phyloP scores from a whole-genome alignment of 2,888 invertebrate genomes.

The Zhuqinia jingwanae region DNA sequence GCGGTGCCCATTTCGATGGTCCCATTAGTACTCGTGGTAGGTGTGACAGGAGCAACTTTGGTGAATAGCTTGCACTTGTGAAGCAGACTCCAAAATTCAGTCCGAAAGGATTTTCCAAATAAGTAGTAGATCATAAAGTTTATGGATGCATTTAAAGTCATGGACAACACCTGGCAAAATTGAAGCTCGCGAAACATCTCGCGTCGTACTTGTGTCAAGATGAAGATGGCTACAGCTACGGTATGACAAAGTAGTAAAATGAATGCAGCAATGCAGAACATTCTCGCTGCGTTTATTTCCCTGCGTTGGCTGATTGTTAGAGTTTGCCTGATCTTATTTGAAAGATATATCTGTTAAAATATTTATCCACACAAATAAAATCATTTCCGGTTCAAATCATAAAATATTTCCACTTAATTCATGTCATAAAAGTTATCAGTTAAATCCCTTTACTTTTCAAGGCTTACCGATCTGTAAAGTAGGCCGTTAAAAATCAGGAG shows the following conservation, averaged over 20 bases:
- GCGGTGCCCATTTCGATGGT: conserved; percentile 62
- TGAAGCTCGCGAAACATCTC: conserved; percentile 62
- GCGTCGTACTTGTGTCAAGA: conserved; percentile 48
- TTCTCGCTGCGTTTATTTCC: conserved; percentile 68
- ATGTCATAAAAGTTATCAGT: too few species aligned
- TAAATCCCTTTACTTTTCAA: too few species aligned
- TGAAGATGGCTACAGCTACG: conserved; percentile 50
- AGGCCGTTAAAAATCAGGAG: conserved; percentile 63
- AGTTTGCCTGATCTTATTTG: conserved; percentile 66
- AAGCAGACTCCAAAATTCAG: conserved; percentile 66
- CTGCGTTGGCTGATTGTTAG: conserved; percentile 60
- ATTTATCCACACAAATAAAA: neutral
- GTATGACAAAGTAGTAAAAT: conserved; percentile 65
- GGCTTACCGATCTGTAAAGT: conserved; percentile 65
- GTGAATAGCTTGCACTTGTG: conserved; percentile 49
- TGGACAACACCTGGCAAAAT: conserved; percentile 52
- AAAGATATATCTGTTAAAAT: conserved; percentile 45
- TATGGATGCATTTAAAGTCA: conserved; percentile 64
- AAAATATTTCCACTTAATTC: too few species aligned
- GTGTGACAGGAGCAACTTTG: conserved; percentile 49
- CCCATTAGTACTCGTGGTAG: conserved; percentile 41
- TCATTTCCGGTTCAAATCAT: too few species aligned
- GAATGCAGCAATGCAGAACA: conserved; percentile 60
- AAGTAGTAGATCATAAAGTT: conserved; percentile 64
- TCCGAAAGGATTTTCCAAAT: conserved; percentile 67